These are phyloP conservation scores for Phymastichus coffea DNA, from an alignment of 1,140 invertebrate species.

Conservation along the genomic window DNA sequence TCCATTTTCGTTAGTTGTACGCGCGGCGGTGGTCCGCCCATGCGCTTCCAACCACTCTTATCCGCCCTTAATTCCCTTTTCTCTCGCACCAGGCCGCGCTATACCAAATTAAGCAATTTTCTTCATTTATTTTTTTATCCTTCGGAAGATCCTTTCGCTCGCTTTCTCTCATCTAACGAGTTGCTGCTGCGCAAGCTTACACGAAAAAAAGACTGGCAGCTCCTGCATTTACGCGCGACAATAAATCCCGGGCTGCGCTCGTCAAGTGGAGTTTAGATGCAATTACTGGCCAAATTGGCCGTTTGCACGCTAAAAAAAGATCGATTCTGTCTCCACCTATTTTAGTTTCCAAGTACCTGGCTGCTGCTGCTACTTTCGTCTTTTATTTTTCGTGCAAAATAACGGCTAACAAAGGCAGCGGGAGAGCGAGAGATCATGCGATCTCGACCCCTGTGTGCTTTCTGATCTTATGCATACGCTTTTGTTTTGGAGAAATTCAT, in stretches of 20 bases:
- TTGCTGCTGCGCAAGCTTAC: neutral
- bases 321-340: too few relatives aligned
- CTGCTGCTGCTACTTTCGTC: neutral
- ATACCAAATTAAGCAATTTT: neutral
- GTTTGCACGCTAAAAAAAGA: slow-evolving; percentile 18
- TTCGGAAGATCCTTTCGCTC: too few relatives aligned
- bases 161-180: neutral
- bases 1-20: neutral
- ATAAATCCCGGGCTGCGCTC: slow-evolving; percentile 16
- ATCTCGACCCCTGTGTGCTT: too few relatives aligned
- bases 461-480: too few relatives aligned
- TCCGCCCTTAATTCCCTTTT: neutral
- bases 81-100: neutral
- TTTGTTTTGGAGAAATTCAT: too few relatives aligned
- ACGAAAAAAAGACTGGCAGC: neutral
- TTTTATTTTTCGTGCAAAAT: neutral
- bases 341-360: too few relatives aligned
- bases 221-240: slow-evolving; percentile 6
- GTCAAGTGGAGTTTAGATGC: slow-evolving; percentile 17
- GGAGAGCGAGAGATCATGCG: too few relatives aligned
- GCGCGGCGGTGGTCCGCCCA: neutral
- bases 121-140: too few relatives aligned
- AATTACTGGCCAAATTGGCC: slow-evolving; percentile 17
- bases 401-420: too few relatives aligned
- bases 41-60: slow-evolving; percentile 5